These are phyloP conservation scores for Eupristina koningsbergeri DNA, from an alignment of 1,140 invertebrate species.

Conservation along the genomic window DNA sequence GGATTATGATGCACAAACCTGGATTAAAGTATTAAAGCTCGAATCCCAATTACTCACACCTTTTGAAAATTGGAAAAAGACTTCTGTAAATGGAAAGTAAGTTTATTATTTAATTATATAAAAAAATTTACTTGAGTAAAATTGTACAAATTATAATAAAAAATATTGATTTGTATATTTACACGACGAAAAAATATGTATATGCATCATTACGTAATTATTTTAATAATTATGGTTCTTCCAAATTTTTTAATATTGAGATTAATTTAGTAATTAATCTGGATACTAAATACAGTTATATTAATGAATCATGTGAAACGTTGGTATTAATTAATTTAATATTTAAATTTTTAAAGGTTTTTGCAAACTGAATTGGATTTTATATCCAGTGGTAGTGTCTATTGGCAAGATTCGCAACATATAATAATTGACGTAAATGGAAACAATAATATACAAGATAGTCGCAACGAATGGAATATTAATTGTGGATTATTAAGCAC, in stretches of 20 bases:
- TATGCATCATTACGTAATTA: no score
- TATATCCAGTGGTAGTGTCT: slow-evolving; percentile 65
- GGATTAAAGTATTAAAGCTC: slow-evolving; percentile 67
- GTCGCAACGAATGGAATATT: slow-evolving; percentile 69
- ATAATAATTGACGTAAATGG: slow-evolving; percentile 73
- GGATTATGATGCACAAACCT: slow-evolving; percentile 70
- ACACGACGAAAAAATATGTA: no score
- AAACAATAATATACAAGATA: slow-evolving; percentile 64
- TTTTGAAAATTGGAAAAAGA: slow-evolving; percentile 82
- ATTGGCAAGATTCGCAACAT: slow-evolving; percentile 77
- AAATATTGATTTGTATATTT: no score
- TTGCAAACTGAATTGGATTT: slow-evolving; percentile 65
- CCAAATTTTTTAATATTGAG: no score
- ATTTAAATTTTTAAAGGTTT: slow-evolving; percentile 55
- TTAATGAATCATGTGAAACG: no score
- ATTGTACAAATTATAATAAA: no score
- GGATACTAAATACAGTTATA: no score
- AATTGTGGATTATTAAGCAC: slow-evolving; percentile 75
- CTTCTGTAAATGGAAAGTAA: slow-evolving; percentile 78
- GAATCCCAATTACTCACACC: slow-evolving; percentile 79
- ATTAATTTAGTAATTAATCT: no score
- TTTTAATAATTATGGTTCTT: no score
- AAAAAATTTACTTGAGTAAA: no score
- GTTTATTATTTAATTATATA: slow-evolving; percentile 40
- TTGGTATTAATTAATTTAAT: not conserved